These are phyloP conservation scores for Rotaria magnacalcarata DNA, from an alignment of 2,888 invertebrate genomes.

Conservation along the genomic window DNA sequence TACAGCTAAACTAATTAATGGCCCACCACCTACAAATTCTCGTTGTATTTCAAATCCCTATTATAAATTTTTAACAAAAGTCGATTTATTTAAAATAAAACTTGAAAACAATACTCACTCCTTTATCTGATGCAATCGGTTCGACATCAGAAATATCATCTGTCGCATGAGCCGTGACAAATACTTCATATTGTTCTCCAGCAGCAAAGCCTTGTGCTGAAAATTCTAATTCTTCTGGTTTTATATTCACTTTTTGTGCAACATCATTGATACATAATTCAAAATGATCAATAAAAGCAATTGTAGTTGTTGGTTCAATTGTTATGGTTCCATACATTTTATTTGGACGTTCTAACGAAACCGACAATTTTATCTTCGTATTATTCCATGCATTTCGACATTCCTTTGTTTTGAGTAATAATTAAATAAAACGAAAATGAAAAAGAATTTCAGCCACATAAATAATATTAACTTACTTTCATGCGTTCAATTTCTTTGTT, in stretches of 20 bases:
- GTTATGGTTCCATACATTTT: background rate
- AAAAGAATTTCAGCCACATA: background rate
- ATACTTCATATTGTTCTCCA: constrained; percentile 23
- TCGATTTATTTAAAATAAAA: background rate
- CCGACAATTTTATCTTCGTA: background rate
- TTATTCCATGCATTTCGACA: background rate
- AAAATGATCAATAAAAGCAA: background rate
- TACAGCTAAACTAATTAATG: constrained; percentile 4
- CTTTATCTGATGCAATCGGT: background rate
- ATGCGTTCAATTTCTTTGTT: background rate
- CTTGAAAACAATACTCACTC: background rate
- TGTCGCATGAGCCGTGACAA: constrained; percentile 5
- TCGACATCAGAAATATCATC: no score
- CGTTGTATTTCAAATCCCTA: background rate
- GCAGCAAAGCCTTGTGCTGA: background rate
- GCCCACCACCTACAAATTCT: background rate
- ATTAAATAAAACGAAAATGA: background rate
- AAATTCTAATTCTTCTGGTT: background rate
- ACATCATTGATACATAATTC: constrained; percentile 19
- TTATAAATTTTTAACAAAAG: background rate
- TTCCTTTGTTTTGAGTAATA: background rate
- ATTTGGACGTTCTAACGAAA: background rate
- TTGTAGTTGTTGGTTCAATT: background rate
- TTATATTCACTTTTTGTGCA: background rate
- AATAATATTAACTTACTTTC: background rate